Conservation (phyloP, 2,888 invertebrate species). For the Mesochorus sp. region DNA sequence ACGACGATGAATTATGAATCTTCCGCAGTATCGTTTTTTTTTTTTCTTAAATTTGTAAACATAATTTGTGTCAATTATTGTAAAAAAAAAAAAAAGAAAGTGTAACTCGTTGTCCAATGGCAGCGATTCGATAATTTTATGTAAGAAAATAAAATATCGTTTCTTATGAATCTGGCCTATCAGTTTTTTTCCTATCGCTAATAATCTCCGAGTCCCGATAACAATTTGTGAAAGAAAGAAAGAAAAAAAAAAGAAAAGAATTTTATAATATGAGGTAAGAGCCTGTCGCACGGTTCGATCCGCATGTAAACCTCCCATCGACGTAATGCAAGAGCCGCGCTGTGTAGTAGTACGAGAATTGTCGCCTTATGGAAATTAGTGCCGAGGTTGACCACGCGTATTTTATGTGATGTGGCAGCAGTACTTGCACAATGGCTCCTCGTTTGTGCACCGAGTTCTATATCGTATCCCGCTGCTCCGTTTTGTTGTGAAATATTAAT, state of each 20-base stretch:
- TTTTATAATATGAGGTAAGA: no score
- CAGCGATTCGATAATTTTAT: no score
- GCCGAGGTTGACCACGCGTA: slow-evolving; percentile 43
- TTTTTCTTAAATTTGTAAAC: no score
- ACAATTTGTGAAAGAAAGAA: no score
- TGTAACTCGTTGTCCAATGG: no score
- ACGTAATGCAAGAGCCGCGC: neutral
- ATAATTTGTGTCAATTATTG: no score
- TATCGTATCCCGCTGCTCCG: slow-evolving; percentile 35
- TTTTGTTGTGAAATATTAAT: slow-evolving; percentile 54
- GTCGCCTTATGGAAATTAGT: slow-evolving; percentile 37
- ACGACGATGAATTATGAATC: neutral
- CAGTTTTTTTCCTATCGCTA: no score
- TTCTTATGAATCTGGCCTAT: no score
- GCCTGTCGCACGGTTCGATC: neutral
- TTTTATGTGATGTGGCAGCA: slow-evolving; percentile 59
- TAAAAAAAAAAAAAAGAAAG: no score
- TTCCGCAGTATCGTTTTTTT: neutral
- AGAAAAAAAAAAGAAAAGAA: no score
- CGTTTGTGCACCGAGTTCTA: slow-evolving; percentile 49
- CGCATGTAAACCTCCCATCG: neutral
- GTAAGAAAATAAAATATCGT: no score
- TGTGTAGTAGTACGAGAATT: neutral
- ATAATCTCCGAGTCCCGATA: no score
- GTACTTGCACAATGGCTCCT: slow-evolving; percentile 56